Percentiles rank a stretch among this genome's conserved stretches.
phyloP scores from a whole-genome alignment of 2,113 vertebrate species.

The Caretta caretta region DNA sequence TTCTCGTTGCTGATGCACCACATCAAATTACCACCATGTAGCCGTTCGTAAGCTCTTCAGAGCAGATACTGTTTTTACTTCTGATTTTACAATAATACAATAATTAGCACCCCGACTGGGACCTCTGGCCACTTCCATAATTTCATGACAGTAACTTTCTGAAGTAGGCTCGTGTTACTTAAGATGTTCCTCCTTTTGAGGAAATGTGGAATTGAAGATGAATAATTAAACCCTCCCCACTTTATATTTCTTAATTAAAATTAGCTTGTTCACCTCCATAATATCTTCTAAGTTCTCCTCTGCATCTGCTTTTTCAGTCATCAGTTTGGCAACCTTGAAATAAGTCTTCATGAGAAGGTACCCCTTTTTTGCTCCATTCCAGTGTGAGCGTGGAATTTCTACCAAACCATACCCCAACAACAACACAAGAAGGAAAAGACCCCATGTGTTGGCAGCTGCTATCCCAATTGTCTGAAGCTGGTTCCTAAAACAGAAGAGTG shows the following conservation, averaged over 20 bases:
- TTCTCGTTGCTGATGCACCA: background rate
- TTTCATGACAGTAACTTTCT: background rate
- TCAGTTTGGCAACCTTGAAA: slow-evolving; percentile 92
- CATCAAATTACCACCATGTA: background rate
- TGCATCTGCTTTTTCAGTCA: slow-evolving; percentile 90
- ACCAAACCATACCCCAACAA: slow-evolving; percentile 94
- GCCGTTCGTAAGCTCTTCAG: background rate
- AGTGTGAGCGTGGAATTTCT: slow-evolving; percentile 94
- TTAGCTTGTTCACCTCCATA: slow-evolving; percentile 85
- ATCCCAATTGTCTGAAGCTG: slow-evolving; percentile 93
- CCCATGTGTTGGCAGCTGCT: slow-evolving; percentile 95
- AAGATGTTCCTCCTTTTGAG: background rate
- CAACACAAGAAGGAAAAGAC: slow-evolving; percentile 93
- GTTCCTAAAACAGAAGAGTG: slow-evolving; percentile 75
- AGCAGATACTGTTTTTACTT: background rate
- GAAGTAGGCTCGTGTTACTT: background rate
- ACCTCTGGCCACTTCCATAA: background rate
- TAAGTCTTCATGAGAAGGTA: slow-evolving; percentile 91
- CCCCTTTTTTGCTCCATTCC: slow-evolving; percentile 88
- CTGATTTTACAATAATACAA: background rate
- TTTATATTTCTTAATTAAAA: background rate
- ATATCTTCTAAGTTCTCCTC: slow-evolving; percentile 92
- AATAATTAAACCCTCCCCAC: background rate
- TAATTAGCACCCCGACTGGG: fast-evolving
- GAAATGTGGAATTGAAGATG: background rate